phyloP scores from a whole-genome alignment of 2,113 vertebrate genomes.

The Genyomyrus donnyi region DNA sequence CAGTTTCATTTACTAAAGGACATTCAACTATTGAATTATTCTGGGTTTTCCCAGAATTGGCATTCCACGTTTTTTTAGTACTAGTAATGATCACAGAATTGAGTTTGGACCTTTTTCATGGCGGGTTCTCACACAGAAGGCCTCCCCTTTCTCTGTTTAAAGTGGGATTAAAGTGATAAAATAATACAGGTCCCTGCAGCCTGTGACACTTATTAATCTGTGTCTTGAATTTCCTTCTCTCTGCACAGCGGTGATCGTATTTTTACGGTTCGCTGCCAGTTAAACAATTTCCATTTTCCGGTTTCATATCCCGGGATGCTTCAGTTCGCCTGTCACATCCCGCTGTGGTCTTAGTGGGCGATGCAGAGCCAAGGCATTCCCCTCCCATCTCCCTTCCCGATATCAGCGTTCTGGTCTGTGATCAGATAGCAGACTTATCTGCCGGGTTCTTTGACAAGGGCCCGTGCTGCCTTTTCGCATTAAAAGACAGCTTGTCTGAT shows the following conservation, averaged over 20 bases:
- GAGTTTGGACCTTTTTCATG: not conserved
- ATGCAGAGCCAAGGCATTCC: not conserved
- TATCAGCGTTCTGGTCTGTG: constrained; percentile 27
- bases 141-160: not conserved
- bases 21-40: not conserved
- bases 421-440: constrained; percentile 49
- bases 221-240: not conserved
- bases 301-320: not conserved
- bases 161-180: not conserved
- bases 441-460: constrained; percentile 23
- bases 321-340: not conserved
- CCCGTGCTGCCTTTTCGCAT: constrained; percentile 3
- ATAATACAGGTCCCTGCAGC: not conserved
- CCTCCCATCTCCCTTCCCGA: constrained; percentile 19
- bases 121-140: not conserved
- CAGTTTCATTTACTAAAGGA: not conserved
- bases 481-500: constrained; percentile 22
- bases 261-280: not conserved
- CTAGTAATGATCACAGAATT: not conserved
- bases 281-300: not conserved
- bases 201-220: not conserved
- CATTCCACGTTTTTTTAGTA: not conserved
- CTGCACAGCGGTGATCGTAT: not conserved
- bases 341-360: not conserved
- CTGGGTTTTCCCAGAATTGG: not conserved